Percentiles rank a stretch among this genome's conserved stretches.
Evolutionary conservation across 2,797 vertebrate species (phyloP).

Genomic region (Amniataba percoides): DNA sequence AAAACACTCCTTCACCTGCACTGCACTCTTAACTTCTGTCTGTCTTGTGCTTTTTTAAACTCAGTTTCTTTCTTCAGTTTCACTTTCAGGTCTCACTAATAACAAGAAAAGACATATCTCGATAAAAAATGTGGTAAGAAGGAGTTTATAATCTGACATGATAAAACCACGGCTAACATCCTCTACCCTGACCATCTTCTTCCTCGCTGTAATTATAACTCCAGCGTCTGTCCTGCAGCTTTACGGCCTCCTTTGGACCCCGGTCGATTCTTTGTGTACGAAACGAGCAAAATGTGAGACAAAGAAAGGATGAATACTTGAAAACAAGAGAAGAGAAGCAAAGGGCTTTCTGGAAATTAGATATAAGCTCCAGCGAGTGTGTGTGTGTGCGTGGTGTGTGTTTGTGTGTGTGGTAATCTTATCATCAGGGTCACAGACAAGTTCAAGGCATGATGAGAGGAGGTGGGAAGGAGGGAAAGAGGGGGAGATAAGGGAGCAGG

Average conservation of each 20-base stretch:
- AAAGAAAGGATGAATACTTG: constrained; percentile 21
- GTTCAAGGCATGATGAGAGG: constrained; percentile 37
- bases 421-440: constrained; percentile 45
- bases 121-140: not conserved
- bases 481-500: not conserved
- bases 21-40: constrained; percentile 9
- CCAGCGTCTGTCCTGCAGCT: constrained; percentile 7
- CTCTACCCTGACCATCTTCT: not conserved
- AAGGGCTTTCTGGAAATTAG: constrained; percentile 14
- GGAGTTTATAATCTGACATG: not conserved
- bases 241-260: constrained; percentile 11
- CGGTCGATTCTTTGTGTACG: not conserved
- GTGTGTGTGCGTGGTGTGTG: constrained; percentile 14
- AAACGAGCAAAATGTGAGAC: not conserved
- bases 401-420: constrained; percentile 30
- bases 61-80: not conserved
- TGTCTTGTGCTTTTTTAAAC: not conserved
- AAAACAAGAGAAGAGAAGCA: constrained; percentile 12
- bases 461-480: not conserved
- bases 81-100: not conserved
- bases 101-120: not conserved
- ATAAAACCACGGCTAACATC: constrained; percentile 11
- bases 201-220: constrained; percentile 2
- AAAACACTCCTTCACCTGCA: constrained; percentile 14
- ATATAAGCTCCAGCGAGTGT: not conserved